Percentiles rank a stretch among this genome's conserved stretches.
Conservation (phyloP, 2,113 vertebrate species). For the Daubentonia madagascariensis region DNA sequence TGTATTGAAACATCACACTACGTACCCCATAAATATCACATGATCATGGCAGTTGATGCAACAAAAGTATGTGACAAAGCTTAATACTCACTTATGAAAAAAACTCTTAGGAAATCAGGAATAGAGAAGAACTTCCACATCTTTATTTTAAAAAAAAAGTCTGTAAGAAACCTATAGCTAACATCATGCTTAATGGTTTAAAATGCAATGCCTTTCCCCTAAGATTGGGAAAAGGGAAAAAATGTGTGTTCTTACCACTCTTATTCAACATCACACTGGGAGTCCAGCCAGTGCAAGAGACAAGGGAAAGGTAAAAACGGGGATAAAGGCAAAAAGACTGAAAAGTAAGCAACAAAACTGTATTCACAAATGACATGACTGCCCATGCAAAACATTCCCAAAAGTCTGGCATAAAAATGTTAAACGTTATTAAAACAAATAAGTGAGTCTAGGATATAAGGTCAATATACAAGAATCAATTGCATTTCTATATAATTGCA, state of each 20-base stretch:
- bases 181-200: background rate
- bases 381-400: background rate
- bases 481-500: background rate
- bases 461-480: background rate
- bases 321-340: rapidly evolving
- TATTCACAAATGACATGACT: no score
- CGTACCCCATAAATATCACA: background rate
- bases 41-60: rapidly evolving
- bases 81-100: background rate
- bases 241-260: rapidly evolving
- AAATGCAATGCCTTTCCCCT: rapidly evolving
- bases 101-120: background rate
- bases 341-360: background rate
- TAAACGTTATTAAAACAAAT: background rate
- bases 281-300: rapidly evolving
- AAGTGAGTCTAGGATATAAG: background rate
- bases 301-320: no score
- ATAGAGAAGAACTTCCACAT: background rate
- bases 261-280: rapidly evolving
- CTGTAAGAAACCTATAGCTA: background rate
- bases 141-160: background rate
- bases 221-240: background rate
- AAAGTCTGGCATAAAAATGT: background rate
- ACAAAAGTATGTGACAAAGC: background rate
- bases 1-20: background rate